A percentile compares a stretch with the other conserved stretches of the same genome.
These are phyloP conservation scores for Malurus alboscapulatus DNA, from an alignment of 2,113 vertebrate genomes.

Conservation along the genomic window DNA sequence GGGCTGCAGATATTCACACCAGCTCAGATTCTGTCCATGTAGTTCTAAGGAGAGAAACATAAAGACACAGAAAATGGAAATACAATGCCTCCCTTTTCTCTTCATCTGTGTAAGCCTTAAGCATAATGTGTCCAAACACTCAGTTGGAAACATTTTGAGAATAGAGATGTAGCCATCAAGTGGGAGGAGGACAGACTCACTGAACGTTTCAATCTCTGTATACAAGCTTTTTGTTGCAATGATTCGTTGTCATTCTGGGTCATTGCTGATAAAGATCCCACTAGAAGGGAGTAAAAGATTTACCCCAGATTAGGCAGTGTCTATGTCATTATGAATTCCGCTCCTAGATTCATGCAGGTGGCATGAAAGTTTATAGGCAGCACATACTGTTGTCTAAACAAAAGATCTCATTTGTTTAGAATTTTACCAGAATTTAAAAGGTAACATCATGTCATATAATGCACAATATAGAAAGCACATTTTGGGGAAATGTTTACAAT, in stretches of 20 bases:
- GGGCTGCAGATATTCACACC: not conserved
- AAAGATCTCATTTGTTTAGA: not conserved
- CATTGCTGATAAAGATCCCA: constrained; percentile 42
- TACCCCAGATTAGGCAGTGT: not conserved
- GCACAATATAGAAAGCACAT: not conserved
- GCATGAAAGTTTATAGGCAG: not conserved
- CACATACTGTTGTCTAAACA: not conserved
- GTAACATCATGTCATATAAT: not conserved
- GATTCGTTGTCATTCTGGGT: constrained; percentile 42
- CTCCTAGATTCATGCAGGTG: constrained; percentile 30
- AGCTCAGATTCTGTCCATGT: not conserved
- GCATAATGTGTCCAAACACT: not conserved
- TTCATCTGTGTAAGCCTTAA: not conserved
- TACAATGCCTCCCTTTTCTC: not conserved
- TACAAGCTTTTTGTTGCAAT: constrained; percentile 5
- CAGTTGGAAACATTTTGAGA: not conserved
- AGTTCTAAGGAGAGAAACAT: not conserved
- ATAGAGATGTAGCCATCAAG: not conserved
- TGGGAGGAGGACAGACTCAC: not conserved
- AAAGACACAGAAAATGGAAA: not conserved
- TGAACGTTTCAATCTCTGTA: not conserved
- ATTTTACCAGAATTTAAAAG: constrained; percentile 8
- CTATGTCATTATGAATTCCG: constrained; percentile 38
- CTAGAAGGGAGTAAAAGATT: constrained; percentile 29
- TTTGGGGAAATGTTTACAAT: not conserved